Evolutionary conservation across 2,113 vertebrate species (phyloP).

Genomic region (Neodontobutis hainanensis): DNA sequence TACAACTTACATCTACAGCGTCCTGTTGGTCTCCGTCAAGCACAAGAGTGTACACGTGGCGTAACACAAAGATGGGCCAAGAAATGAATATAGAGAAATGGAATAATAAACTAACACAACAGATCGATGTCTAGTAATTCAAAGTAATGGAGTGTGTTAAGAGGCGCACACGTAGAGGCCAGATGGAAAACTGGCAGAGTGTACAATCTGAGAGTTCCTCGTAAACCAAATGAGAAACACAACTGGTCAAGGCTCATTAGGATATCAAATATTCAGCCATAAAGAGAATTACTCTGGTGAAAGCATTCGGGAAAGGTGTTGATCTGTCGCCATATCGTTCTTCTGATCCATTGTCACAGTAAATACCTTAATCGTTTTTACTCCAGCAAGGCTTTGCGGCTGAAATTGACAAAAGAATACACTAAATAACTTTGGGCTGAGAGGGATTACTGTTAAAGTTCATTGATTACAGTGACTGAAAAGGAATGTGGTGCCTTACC

Average conservation of each 20-base stretch:
- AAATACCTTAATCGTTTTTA: neutral
- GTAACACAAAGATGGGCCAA: constrained; percentile 25
- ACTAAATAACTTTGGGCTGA: too few species aligned
- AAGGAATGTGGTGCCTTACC: too few species aligned
- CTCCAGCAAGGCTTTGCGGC: too few species aligned
- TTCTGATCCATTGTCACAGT: constrained; percentile 14
- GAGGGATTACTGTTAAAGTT: too few species aligned
- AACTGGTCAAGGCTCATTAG: constrained; percentile 54
- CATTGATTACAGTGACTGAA: too few species aligned
- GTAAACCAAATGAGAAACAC: constrained; percentile 46
- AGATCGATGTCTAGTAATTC: neutral
- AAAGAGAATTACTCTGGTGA: constrained; percentile 26
- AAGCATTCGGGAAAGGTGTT: constrained; percentile 30
- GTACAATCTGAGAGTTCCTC: constrained; percentile 36
- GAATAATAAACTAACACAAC: constrained; percentile 5
- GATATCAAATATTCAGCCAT: constrained; percentile 37
- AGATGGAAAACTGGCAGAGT: constrained; percentile 10
- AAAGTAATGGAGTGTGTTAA: constrained; percentile 16
- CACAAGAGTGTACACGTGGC: constrained; percentile 30
- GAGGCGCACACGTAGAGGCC: constrained; percentile 44
- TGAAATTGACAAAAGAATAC: too few species aligned
- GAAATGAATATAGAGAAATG: constrained; percentile 36
- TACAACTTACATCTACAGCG: constrained; percentile 45
- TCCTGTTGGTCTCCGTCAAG: constrained; percentile 34
- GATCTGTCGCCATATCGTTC: constrained; percentile 33